Percentiles rank a stretch among this genome's conserved stretches.
phyloP scores from a whole-genome alignment of 2,113 vertebrate species.

The Nanorana parkeri region DNA sequence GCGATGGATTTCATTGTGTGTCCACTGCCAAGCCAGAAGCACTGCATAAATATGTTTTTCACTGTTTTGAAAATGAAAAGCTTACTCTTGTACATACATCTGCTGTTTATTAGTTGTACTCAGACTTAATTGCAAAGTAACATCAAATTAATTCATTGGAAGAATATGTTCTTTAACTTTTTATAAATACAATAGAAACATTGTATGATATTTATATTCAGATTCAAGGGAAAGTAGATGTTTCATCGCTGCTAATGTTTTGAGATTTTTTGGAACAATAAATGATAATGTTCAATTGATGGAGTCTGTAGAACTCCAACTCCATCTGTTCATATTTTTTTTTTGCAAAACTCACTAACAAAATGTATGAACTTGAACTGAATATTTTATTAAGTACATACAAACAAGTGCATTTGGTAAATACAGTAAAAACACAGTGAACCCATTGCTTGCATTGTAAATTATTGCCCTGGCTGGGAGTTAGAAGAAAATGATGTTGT shows the following conservation, averaged over 20 bases:
- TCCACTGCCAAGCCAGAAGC: constrained; percentile 52
- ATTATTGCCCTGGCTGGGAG: too few species aligned
- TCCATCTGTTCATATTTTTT: too few species aligned
- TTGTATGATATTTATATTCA: not conserved
- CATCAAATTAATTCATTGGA: constrained; percentile 31
- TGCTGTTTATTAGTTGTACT: constrained; percentile 49
- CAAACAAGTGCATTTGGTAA: too few species aligned
- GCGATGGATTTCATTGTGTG: constrained; percentile 2
- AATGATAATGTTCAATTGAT: constrained; percentile 23
- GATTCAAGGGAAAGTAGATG: constrained; percentile 14
- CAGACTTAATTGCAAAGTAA: constrained; percentile 35
- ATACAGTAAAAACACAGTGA: too few species aligned
- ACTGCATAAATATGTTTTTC: constrained; percentile 36
- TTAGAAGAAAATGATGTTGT: too few species aligned
- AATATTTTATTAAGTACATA: too few species aligned
- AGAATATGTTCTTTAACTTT: constrained; percentile 4
- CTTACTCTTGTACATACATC: constrained; percentile 38
- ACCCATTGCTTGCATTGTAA: too few species aligned
- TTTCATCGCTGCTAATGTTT: constrained; percentile 12
- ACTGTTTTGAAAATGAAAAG: constrained; percentile 35
- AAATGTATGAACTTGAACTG: too few species aligned
- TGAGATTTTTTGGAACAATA: constrained; percentile 30
- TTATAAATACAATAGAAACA: not conserved
- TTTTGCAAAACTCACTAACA: too few species aligned
- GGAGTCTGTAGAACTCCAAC: not conserved